Evolutionary conservation across 2,113 vertebrate genomes (phyloP).

Genomic region (Mastomys coucha): DNA sequence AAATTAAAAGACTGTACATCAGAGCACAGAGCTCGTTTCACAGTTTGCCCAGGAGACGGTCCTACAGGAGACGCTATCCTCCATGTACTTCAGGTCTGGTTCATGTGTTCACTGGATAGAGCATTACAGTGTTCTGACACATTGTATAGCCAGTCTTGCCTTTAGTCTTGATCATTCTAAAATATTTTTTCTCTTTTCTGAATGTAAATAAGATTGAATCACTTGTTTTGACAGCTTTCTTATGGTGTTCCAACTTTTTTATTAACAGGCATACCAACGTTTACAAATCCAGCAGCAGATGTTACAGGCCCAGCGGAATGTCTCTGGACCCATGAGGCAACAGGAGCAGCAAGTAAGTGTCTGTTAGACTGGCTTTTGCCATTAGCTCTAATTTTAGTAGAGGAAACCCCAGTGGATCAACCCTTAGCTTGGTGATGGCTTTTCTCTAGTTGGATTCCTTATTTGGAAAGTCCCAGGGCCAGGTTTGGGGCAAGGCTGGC

Average conservation of each 20-base stretch:
- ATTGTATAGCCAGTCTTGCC: not conserved
- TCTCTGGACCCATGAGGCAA: slow-evolving; percentile 99
- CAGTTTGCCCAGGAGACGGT: no score
- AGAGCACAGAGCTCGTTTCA: fast-evolving
- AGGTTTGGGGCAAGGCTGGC: not conserved
- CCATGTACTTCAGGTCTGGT: not conserved
- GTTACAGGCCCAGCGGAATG: slow-evolving; percentile 99
- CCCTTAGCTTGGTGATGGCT: fast-evolving
- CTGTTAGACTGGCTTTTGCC: not conserved
- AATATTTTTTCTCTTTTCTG: not conserved
- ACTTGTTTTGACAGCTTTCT: fast-evolving
- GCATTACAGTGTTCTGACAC: not conserved
- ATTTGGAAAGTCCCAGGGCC: not conserved
- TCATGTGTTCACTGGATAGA: not conserved
- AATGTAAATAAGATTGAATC: not conserved
- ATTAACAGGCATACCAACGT: slow-evolving; percentile 97
- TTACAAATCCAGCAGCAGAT: slow-evolving; percentile 99
- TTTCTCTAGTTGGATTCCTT: not conserved
- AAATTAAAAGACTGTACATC: not conserved
- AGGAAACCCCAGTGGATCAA: not conserved
- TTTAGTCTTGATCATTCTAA: not conserved
- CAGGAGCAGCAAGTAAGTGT: slow-evolving; percentile 99
- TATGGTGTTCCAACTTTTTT: not conserved
- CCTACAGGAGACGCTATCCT: no score
- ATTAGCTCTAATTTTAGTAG: not conserved